A percentile compares a stretch with the other conserved stretches of the same genome.
Evolutionary conservation across 2,797 vertebrate genomes (phyloP).

Genomic region (Pseudopleuronectes americanus): DNA sequence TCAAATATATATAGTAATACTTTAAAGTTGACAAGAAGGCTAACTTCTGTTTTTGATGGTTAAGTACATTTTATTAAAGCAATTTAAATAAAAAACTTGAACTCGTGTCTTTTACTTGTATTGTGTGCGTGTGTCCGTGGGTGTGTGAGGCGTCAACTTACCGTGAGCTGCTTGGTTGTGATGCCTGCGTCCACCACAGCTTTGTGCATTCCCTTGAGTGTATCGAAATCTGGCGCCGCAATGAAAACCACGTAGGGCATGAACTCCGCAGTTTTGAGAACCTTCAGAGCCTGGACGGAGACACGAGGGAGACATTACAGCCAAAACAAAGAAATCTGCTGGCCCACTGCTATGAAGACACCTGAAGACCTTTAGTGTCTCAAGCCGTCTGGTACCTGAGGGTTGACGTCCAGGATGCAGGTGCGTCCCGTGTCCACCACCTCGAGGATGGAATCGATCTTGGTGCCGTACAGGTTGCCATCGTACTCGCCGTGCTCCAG

Average conservation of each 20-base stretch:
- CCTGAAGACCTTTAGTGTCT: too few relatives aligned
- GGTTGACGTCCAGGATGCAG: slow-evolving; percentile 98
- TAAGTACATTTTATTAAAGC: neutral
- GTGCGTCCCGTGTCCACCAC: slow-evolving; percentile 92
- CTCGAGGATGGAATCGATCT: slow-evolving; percentile 96
- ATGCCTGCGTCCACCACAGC: slow-evolving; percentile 96
- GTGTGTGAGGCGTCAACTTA: slow-evolving; percentile 66
- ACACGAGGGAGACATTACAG: neutral
- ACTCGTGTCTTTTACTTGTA: too few relatives aligned
- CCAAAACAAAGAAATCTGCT: neutral
- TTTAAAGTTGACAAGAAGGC: neutral
- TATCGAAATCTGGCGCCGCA: slow-evolving; percentile 95
- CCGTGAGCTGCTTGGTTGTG: slow-evolving; percentile 95
- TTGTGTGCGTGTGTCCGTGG: neutral
- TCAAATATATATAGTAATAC: neutral
- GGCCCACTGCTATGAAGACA: too few relatives aligned
- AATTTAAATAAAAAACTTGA: neutral
- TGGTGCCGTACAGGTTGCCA: slow-evolving; percentile 97
- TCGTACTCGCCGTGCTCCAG: slow-evolving; percentile 98
- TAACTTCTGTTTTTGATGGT: neutral
- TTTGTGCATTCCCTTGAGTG: slow-evolving; percentile 94
- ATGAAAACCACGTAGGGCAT: slow-evolving; percentile 99
- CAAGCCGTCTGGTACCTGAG: slow-evolving; percentile 85
- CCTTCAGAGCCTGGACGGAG: slow-evolving; percentile 90
- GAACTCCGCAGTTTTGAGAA: slow-evolving; percentile 95